Evolutionary conservation across 30 jellyfish, hydroid and myxozoan genomes (phyloP).

Genomic region (Rhopilema esculentum): DNA sequence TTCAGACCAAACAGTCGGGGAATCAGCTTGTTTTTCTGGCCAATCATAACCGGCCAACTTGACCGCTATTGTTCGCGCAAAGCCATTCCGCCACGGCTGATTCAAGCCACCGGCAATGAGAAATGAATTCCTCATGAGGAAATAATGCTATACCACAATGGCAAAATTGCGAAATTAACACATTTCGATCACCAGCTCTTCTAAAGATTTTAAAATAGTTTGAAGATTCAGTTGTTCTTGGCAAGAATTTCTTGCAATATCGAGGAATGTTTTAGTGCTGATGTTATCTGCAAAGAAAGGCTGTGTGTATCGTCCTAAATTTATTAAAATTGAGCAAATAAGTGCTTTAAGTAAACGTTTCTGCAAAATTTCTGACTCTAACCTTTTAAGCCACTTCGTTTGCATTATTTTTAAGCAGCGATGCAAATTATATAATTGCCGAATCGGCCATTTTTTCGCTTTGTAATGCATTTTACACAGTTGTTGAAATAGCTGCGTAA

Average conservation of each 20-base stretch:
- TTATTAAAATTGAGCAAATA: too few relatives aligned
- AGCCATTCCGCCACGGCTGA: constrained; percentile 72
- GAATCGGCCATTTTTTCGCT: neutral
- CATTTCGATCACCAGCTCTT: neutral
- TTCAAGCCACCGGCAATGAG: constrained; percentile 71
- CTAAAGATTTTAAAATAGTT: neutral
- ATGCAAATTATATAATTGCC: neutral
- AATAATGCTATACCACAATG: constrained; percentile 25
- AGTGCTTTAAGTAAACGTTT: too few relatives aligned
- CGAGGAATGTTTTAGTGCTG: too few relatives aligned
- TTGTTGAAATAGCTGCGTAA: neutral
- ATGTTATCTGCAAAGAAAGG: too few relatives aligned
- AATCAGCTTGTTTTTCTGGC: constrained; percentile 43
- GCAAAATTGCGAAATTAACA: neutral
- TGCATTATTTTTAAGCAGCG: neutral
- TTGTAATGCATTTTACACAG: neutral
- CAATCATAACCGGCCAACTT: constrained; percentile 44
- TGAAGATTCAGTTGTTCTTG: neutral
- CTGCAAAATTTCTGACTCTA: too few relatives aligned
- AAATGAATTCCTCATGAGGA: constrained; percentile 40
- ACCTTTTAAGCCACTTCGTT: too few relatives aligned
- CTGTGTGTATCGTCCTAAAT: too few relatives aligned
- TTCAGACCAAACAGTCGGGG: constrained; percentile 35
- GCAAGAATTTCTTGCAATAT: too few relatives aligned
- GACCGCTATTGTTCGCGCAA: constrained; percentile 53